Evolutionary conservation across 2,888 invertebrate species (phyloP).

Genomic region (Andrena minutula): DNA sequence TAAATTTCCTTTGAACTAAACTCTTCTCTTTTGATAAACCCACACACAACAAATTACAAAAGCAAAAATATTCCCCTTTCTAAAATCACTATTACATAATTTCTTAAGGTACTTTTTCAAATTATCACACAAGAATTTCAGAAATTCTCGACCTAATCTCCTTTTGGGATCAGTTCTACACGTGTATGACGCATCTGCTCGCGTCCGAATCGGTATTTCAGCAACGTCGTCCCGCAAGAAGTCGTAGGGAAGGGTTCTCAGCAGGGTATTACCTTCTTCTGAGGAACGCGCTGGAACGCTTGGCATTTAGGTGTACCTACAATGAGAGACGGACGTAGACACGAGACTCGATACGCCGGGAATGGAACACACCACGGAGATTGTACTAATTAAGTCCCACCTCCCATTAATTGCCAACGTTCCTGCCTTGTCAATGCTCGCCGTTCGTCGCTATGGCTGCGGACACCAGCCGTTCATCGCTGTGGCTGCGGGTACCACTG

Average conservation of each 20-base stretch:
- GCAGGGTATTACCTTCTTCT: slow-evolving; percentile 62
- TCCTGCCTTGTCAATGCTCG: slow-evolving; percentile 67
- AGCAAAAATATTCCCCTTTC: no score
- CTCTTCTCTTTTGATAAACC: no score
- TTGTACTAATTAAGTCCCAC: slow-evolving; percentile 70
- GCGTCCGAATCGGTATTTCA: slow-evolving; percentile 38
- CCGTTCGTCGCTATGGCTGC: slow-evolving; percentile 57
- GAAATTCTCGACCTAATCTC: not conserved
- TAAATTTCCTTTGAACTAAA: no score
- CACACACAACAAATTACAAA: no score
- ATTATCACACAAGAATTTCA: no score
- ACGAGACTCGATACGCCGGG: slow-evolving; percentile 53
- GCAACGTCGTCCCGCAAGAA: slow-evolving; percentile 33
- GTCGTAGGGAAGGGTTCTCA: slow-evolving; percentile 30
- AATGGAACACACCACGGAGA: slow-evolving; percentile 62
- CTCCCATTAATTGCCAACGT: slow-evolving; percentile 70
- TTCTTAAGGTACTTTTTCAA: no score
- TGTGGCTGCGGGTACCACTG: slow-evolving; percentile 48
- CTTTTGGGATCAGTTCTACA: not conserved
- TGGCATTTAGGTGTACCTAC: slow-evolving; percentile 56
- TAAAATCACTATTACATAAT: no score
- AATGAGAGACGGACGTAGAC: slow-evolving; percentile 35
- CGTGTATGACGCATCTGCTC: not conserved
- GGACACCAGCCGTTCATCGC: slow-evolving; percentile 50
- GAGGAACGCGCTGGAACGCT: slow-evolving; percentile 53